Evolutionary conservation across 1,140 invertebrate genomes (phyloP), one percentile per base, ranked within the genome.

Genomic region (Drosophila paulistorum): DNA sequence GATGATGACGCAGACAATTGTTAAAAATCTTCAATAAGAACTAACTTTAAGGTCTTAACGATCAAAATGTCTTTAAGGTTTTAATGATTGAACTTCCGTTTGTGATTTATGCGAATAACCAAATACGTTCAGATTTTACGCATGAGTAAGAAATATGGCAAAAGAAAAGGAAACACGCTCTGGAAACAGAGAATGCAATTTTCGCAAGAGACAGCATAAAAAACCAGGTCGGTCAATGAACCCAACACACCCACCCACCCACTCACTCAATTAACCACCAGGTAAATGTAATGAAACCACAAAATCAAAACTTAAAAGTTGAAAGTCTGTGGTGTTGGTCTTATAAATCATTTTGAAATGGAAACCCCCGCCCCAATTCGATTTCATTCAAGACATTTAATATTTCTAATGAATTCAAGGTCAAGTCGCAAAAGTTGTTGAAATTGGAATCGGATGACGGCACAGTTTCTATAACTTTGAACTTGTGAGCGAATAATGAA

Each of bases 401-500:
- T 65, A 68, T 58, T 69, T 77, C 80, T 48, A 74, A 81, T 70
- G 55, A 71, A 81, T 69, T 74, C 63, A 86, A 86, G 82, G 82
- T 87, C 79, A 79, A 61, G 79, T 66, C 51, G 79, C 75, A 86
- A 86, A 75, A 67, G 57, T 73, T 63, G 79, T 45, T 30, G 54
- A 65, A 1, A 30, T 39, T 23, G 10, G 11, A 62, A 62, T 57
- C 51, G 23, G 65, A 48, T 74, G 71, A 74, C 71, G 65, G 48
- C 57, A 42, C 71, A 45, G 71, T 39, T 59, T 59, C 57, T 59
- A 51, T 51, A 51, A 74, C 57, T 64, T 74, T 74, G 57, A 75
- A 74, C 63, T 74, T 57, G 64, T 23, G 30, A 65, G 30, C 54
- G 3, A 39, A 23, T 23, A 23, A 23, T 23, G 20, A 23, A 23